Conservation (phyloP, 92 coral and sea anemone genomes). For the Zoanthus solanderi region DNA sequence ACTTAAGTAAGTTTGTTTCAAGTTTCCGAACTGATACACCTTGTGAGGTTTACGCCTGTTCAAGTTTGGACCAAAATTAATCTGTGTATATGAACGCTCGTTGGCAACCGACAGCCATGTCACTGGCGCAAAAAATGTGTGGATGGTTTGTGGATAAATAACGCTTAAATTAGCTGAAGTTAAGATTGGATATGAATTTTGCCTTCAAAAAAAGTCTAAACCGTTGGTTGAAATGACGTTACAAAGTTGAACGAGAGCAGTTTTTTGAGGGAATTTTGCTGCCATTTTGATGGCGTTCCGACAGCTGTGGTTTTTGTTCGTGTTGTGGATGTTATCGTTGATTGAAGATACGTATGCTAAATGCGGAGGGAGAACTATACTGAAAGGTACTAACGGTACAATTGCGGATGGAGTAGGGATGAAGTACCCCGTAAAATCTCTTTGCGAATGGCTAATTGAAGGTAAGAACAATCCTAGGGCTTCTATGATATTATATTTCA, state of each 20-base stretch:
- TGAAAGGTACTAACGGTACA: slow-evolving; percentile 25
- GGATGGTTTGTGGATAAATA: neutral
- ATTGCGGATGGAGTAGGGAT: slow-evolving; percentile 4
- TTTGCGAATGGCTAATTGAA: slow-evolving; percentile 45
- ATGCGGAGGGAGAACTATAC: slow-evolving; percentile 35
- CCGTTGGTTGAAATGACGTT: neutral
- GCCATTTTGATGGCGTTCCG: slow-evolving; percentile 43
- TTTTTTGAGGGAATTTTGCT: neutral
- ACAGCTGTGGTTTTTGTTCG: slow-evolving; percentile 13
- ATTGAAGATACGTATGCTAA: slow-evolving; percentile 18
- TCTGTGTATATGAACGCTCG: neutral
- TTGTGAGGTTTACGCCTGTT: neutral
- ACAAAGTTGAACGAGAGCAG: neutral
- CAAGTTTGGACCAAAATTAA: neutral
- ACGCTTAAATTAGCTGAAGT: neutral
- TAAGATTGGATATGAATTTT: neutral
- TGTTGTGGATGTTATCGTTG: slow-evolving; percentile 9
- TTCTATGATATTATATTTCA: neutral
- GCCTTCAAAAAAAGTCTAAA: neutral
- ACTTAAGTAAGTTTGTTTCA: neutral
- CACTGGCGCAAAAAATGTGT: neutral
- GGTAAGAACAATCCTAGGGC: neutral
- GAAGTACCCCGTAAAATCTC: neutral
- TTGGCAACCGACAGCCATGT: slow-evolving; percentile 14
- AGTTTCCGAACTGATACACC: neutral